phyloP scores from a whole-genome alignment of 2,888 invertebrate species.

The Gnatocerus cornutus region DNA sequence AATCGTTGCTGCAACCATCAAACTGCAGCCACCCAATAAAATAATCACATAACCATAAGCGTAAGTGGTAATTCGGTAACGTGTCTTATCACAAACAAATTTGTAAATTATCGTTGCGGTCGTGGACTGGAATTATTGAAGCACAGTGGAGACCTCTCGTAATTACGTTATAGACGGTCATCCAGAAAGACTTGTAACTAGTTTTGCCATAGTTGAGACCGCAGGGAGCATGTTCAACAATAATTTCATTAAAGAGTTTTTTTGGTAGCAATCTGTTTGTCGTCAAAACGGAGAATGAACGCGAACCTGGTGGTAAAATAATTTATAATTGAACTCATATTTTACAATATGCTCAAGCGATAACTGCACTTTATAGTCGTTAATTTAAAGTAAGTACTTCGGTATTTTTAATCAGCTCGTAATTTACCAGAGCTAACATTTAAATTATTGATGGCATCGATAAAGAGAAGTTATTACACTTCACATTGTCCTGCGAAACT shows the following conservation, averaged over 20 bases:
- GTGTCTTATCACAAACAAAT: constrained; percentile 29
- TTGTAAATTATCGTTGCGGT: constrained; percentile 23
- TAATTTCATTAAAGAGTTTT: constrained; percentile 32
- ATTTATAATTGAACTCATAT: constrained; percentile 63
- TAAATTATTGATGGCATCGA: constrained; percentile 23
- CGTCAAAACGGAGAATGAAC: constrained; percentile 5
- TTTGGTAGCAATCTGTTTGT: constrained; percentile 1
- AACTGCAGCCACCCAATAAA: constrained; percentile 35
- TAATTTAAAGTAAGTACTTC: constrained; percentile 55
- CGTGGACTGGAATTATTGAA: constrained; percentile 21
- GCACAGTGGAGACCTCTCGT: constrained; percentile 16
- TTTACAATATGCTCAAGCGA: constrained; percentile 59
- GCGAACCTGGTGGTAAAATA: constrained; percentile 46
- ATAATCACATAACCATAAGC: constrained; percentile 34
- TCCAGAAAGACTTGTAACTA: constrained; percentile 33
- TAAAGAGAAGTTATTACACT: not conserved
- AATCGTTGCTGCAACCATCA: constrained; percentile 40
- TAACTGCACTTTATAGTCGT: constrained; percentile 62
- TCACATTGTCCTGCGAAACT: constrained; percentile 22
- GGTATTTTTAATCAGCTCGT: constrained; percentile 50
- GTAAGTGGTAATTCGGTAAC: constrained; percentile 23
- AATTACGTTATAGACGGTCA: constrained; percentile 28
- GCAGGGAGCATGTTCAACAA: constrained; percentile 12
- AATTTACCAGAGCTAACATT: constrained; percentile 27
- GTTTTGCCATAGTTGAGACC: constrained; percentile 19